Evolutionary conservation across 2,888 invertebrate genomes (phyloP), one percentile per base, ranked within the genome.

Genomic region (Embidobia sp.): DNA sequence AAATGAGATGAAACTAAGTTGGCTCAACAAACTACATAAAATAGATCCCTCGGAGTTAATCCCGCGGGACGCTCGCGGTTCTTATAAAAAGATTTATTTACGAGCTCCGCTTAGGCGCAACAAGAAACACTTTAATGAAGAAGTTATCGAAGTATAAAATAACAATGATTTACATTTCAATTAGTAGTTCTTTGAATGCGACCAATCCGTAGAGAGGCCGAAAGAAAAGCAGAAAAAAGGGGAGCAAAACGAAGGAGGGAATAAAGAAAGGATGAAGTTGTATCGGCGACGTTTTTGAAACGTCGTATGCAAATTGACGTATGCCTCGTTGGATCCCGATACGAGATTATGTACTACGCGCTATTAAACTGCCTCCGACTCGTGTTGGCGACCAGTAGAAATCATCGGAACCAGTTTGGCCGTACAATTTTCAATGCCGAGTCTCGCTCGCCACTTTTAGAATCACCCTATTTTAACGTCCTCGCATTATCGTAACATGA

Each of bases 101-200:
- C 57, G 11, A 29, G 57, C 33, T 10, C 27, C 42, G 40, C 40
- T 40, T 49, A 48, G 48, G 19, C 10, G 40, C 40, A 31, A 26
- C 22, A 57, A 63, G 73, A 40, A 55, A 19, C 40, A 26, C 40
- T 3, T 48, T 72, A 63, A 63, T 63, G 64, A 73, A 57, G 63
- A 63, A 55, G 63, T 64, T 57, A 48, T 48, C 63, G 42, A 31
- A 49, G 57, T 18, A 49, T 46, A 49, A 57, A 73, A 73, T 57
- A 73, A 64, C 48, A 64, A 72, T 72, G 53, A 72, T 72, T 72
- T 53, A 72, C 61, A 63, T 72, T 72, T 72, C 44, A 72, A 55
- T 72, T 72, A 72, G 18, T 0, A 33, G 26, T 33, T 42, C 29
- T 46, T 55, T 37, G 31, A 46, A 44, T 8, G 31, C 4, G 7